Evolutionary conservation across 2,113 vertebrate species (phyloP), one percentile per base, ranked within the genome.

Genomic region (Acanthochromis polyacanthus): DNA sequence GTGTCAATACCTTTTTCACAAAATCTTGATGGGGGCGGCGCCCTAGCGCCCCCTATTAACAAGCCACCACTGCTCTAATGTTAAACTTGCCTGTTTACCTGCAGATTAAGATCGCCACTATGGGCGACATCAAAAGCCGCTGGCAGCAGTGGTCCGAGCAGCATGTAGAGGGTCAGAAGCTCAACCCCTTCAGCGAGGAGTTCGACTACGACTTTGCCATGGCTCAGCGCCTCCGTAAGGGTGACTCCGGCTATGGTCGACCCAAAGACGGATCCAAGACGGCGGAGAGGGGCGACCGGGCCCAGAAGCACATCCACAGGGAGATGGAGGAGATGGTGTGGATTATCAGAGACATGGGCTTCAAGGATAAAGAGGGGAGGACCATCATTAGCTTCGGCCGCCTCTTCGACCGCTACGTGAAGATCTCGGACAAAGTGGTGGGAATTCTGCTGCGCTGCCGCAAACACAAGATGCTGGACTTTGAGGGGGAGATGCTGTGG

Each of bases 291-390:
- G 95, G 93, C 16, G 92, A 95, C 48, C 80, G 95, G 4, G 95
- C 95, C 19, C 85, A 94, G 63, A 90, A 85, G 16, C 95, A 96
- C 86, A 91, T 96, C 79, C 88, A 88, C 78, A 85, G 86, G 16
- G 95, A 96, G 87, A 96, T 96, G 91, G 94, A 96, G 17, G 95
- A 96, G 77, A 93, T 96, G 94, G 95, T 95, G 78, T 93, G 93
- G 86, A 95, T 96, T 53, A 95, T 96, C 81, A 89, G 72, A 3
- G 93, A 95, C 75, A 91, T 96, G 93, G 94, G 93, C 20, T 10
- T 55, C 2, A 77, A 53, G 62, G 91, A 95, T 55, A 78, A 67
- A 14, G 74, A 94, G 16, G 95, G 95, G 0, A 66, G 63, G 16
- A 75, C 85, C 50, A 5, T 67, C 17, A 77, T 96, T 5, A 86